phyloP scores from a whole-genome alignment of 2,113 vertebrate genomes.

The Athene cunicularia region DNA sequence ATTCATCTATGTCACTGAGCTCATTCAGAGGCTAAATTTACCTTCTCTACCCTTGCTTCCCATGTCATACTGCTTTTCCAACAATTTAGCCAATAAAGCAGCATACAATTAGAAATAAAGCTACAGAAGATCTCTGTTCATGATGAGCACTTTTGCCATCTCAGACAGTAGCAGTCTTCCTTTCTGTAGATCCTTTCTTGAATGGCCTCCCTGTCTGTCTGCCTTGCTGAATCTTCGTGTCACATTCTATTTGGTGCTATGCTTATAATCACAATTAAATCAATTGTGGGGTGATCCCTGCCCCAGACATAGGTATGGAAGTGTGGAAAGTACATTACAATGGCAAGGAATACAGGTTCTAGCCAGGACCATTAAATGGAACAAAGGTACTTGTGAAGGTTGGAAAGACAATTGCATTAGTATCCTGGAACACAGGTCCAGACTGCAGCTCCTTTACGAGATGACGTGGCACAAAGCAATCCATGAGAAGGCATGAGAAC shows the following conservation, averaged over 20 bases:
- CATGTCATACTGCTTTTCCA: not conserved
- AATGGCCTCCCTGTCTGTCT: not conserved
- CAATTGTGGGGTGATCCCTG: not conserved
- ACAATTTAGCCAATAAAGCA: not conserved
- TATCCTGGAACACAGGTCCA: not conserved
- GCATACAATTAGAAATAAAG: not conserved
- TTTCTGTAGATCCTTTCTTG: not conserved
- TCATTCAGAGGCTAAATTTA: not conserved
- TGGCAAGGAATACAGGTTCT: not conserved
- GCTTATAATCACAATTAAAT: not conserved
- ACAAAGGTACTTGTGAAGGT: not conserved
- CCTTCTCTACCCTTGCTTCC: not conserved
- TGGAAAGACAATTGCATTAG: not conserved
- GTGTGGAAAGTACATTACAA: not conserved
- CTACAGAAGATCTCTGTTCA: not conserved
- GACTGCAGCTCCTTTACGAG: not conserved
- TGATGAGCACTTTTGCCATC: not conserved
- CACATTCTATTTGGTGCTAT: not conserved
- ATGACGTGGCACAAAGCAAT: not conserved
- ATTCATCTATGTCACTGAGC: not conserved
- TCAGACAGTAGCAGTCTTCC: not conserved
- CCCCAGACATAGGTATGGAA: rapidly evolving
- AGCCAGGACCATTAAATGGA: not conserved
- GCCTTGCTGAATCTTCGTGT: not conserved
- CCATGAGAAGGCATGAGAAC: not conserved